Conservation (phyloP, 2,888 invertebrate genomes). For the Crepidodera aurea region DNA sequence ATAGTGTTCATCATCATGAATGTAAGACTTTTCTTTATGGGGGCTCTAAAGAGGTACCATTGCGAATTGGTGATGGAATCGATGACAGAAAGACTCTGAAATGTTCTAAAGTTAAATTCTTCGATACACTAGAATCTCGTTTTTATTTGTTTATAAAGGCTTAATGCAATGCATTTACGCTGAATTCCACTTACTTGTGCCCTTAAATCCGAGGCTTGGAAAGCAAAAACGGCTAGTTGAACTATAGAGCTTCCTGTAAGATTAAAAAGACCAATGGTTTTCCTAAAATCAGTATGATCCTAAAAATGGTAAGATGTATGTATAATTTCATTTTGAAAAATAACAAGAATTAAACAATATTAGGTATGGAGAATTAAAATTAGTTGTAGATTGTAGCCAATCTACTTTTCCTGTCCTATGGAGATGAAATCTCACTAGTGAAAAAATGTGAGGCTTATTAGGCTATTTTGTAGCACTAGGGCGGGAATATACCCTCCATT, state of each 20-base stretch:
- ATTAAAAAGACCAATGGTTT: slow-evolving; percentile 35
- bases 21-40: slow-evolving; percentile 33
- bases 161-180: too few relatives aligned
- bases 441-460: too few relatives aligned
- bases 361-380: too few relatives aligned
- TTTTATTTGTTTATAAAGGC: too few relatives aligned
- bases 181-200: slow-evolving; percentile 22
- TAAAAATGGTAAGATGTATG: slow-evolving; percentile 23
- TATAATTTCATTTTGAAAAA: too few relatives aligned
- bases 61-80: slow-evolving; percentile 35
- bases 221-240: slow-evolving; percentile 36
- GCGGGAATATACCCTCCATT: too few relatives aligned
- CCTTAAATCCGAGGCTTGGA: slow-evolving; percentile 30
- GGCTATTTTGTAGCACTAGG: too few relatives aligned
- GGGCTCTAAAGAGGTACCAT: slow-evolving; percentile 40
- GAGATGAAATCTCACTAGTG: too few relatives aligned
- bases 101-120: background rate
- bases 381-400: too few relatives aligned
- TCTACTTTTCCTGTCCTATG: too few relatives aligned
- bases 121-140: too few relatives aligned
- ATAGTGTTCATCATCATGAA: slow-evolving; percentile 37
- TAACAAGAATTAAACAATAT: too few relatives aligned
- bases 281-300: slow-evolving; percentile 35
- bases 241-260: slow-evolving; percentile 29
- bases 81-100: slow-evolving; percentile 38